phyloP scores from a whole-genome alignment of 2,888 invertebrate genomes.

The Hemistola chrysoprasaria region DNA sequence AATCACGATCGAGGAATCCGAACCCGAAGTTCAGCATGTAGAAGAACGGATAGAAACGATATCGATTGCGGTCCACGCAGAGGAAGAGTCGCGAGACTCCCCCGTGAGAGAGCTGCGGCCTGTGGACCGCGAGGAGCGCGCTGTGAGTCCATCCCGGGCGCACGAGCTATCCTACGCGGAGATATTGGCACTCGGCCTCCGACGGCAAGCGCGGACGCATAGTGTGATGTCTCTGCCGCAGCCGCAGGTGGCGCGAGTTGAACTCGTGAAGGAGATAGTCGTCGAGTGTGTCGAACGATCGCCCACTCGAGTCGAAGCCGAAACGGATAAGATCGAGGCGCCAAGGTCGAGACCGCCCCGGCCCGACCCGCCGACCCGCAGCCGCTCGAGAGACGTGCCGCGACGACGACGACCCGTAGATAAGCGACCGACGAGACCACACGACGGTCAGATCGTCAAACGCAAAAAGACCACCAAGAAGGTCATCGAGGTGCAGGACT shows the following conservation, averaged over 20 bases:
- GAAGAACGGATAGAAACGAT: constrained; percentile 34
- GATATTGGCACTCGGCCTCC: constrained; percentile 86
- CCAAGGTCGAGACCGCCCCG: constrained; percentile 38
- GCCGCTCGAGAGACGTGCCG: constrained; percentile 67
- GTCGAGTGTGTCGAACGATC: constrained; percentile 54
- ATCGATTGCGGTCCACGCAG: constrained; percentile 3
- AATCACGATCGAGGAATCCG: too few species aligned
- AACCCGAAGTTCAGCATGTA: too few species aligned
- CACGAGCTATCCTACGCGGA: constrained; percentile 88
- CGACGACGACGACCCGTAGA: constrained; percentile 64
- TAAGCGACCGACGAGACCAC: constrained; percentile 60
- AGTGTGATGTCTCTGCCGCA: constrained; percentile 54
- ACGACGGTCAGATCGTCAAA: constrained; percentile 57
- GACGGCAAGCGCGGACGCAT: constrained; percentile 52
- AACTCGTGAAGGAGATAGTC: constrained; percentile 60
- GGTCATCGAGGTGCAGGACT: constrained; percentile 69
- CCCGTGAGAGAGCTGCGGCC: constrained; percentile 30
- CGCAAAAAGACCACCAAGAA: constrained; percentile 65
- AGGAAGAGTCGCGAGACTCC: background rate
- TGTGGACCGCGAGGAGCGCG: constrained; percentile 41
- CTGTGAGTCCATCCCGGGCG: constrained; percentile 51
- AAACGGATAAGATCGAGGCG: constrained; percentile 30
- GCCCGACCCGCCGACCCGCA: constrained; percentile 40
- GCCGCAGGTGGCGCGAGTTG: constrained; percentile 66
- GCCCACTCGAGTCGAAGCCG: constrained; percentile 39